Base-by-base conservation (phyloP, 2,113 vertebrate genomes). In the Eulacestoma nigropectus region DNA sequence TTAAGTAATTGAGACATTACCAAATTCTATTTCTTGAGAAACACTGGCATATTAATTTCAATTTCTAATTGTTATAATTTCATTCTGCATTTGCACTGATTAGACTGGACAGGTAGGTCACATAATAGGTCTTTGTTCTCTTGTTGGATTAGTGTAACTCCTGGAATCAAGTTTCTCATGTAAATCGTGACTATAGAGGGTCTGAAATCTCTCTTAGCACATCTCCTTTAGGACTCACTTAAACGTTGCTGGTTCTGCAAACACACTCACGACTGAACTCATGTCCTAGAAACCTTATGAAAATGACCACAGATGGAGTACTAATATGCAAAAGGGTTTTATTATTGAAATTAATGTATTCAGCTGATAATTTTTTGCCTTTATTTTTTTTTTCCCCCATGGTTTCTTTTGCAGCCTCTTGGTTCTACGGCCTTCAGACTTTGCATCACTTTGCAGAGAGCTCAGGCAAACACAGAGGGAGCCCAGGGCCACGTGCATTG, bases 51-150 rank as follows among this genome's bases (percentile, higher is more conserved):
- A 89, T 64, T 78, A 1, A 68, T 91, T 95, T 91, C 21, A 62
- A 33, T 70, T 90, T 90, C 72, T 93, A 79, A 69, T 91, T 82
- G 39, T 37, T 88, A 42, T 67, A 85, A 91, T 95, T 93, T 79
- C 29, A 62, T 87, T 85, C 78, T 44, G 27, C 6, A 1, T 87
- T 72, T 97, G 50, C 77, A 39, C 30, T 90, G 79, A 91, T 95
- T 83, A 90, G 46, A 65, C 39, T 70, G 59, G 63, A 57, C 55
- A 87, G 82, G 81, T 96, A 94, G 70, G 70, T 83, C 84, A 85
- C 33, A 53, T 47, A 91, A 73, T 46, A 72, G 46, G 56, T 65
- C 63, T 85, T 89, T 85, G 46, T 93, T 88, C 57, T 76, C 55
- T 77, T 62, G 35, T 63, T 83, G 52, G 23, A 80, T 87, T 9